Conservation (phyloP, 2,888 invertebrate genomes). For the Ectemnius lituratus region DNA sequence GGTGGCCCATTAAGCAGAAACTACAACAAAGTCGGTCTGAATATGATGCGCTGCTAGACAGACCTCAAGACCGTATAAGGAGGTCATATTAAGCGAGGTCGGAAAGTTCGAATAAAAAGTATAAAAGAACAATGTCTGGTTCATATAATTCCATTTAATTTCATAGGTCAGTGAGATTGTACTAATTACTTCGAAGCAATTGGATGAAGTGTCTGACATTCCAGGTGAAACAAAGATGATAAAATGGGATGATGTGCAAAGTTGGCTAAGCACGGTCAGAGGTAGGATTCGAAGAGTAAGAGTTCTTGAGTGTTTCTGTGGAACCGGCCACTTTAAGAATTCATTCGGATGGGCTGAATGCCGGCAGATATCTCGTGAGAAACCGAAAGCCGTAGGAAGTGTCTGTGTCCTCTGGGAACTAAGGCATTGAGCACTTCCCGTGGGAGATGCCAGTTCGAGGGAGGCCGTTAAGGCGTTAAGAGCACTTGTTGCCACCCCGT, state of each 20-base stretch:
- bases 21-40: slow-evolving; percentile 24
- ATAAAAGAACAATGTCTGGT: neutral
- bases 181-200: no score
- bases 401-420: slow-evolving; percentile 39
- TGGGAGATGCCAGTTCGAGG: slow-evolving; percentile 35
- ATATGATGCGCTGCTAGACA: slow-evolving; percentile 39
- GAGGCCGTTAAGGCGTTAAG: slow-evolving; percentile 63
- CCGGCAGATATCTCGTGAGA: slow-evolving; percentile 20
- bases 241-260: no score
- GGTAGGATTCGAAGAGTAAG: no score
- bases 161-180: no score
- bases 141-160: neutral
- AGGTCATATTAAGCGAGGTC: slow-evolving; percentile 22
- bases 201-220: no score
- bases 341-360: slow-evolving; percentile 46
- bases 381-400: slow-evolving; percentile 15
- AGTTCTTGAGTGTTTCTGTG: no score
- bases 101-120: neutral
- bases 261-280: no score
- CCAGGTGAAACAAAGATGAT: no score
- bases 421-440: slow-evolving; percentile 45
- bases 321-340: slow-evolving; percentile 49
- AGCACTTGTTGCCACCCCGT: slow-evolving; percentile 70
- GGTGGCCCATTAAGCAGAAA: slow-evolving; percentile 37
- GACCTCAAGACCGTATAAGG: slow-evolving; percentile 38